Base-by-base conservation (phyloP, 2,888 invertebrate species). In the Acleris holmiana region DNA sequence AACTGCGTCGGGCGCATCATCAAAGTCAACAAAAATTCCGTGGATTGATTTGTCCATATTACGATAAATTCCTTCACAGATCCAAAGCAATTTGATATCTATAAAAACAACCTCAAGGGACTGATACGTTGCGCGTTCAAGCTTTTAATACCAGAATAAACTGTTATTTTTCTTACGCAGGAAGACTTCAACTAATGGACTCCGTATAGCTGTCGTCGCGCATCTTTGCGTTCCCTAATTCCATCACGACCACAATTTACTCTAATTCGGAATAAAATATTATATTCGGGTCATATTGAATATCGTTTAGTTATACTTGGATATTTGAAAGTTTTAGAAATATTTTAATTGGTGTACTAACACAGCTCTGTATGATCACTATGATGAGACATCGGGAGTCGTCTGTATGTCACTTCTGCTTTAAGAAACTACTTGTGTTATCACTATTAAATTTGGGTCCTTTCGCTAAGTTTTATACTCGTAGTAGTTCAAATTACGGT, bases 241-340 rank as follows among this genome's bases (percentile, higher is more conserved):
- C 64, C 66, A 59, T 66, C 61, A 48, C 41, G 51, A 59, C 46
- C 61, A 23, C 68, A 54, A 64, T 65, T 59, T 50, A 59, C 47
- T 44, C 66, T 67, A 69, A 71, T 68, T 62, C 69, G 68, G 17
- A 25, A 61, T 71, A 64, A 69, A 67, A 69, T 67, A 70, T 67
- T 67, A 54, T 29, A 0, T 2, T 29, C 8, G 8, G 29, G 2
- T 29, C 8, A 8, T 8, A 2, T 8, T 29, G 8, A 8, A 15
- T 44, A 57, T 47, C 47, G 19, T 48, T 59, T 19, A 54, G 23
- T 35, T 53, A 23, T 55, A 60, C 49, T 48, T 60, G 29, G 29
- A 55, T 29, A 44, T 65, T 29, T 48, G 17, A 44, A 48, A 44
- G 44, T 59, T 50, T 48, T 49, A 66, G 35, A 13, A 40, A 44